Percentiles rank a stretch among this genome's conserved stretches.
phyloP scores from a whole-genome alignment of 2,797 vertebrate species.

The Benthosema pterotum region DNA sequence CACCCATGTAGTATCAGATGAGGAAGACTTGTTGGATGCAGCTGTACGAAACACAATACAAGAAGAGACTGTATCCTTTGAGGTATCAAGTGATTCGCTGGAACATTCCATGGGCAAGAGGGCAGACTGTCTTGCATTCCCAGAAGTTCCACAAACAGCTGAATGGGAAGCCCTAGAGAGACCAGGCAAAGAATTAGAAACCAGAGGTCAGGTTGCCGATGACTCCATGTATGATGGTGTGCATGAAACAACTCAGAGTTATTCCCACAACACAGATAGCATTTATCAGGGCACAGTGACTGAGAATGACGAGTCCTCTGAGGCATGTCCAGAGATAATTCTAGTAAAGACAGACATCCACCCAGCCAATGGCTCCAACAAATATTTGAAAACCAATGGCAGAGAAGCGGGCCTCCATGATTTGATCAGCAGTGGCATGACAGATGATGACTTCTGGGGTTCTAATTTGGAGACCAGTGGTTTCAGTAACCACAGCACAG shows the following conservation, averaged over 20 bases:
- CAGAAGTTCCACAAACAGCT: slow-evolving; percentile 31
- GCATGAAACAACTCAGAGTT: slow-evolving; percentile 19
- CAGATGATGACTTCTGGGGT: slow-evolving; percentile 65
- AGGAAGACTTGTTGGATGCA: slow-evolving; percentile 16
- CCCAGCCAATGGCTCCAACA: slow-evolving; percentile 36
- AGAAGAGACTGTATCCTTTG: slow-evolving; percentile 15
- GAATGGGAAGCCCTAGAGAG: slow-evolving; percentile 55
- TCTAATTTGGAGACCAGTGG: slow-evolving; percentile 62
- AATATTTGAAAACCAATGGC: slow-evolving; percentile 40
- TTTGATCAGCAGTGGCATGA: slow-evolving; percentile 50
- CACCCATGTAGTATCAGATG: slow-evolving; percentile 8
- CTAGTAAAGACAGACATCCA: slow-evolving; percentile 43
- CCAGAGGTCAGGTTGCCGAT: slow-evolving; percentile 9
- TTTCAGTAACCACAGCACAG: slow-evolving; percentile 21
- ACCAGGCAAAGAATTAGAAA: slow-evolving; percentile 28
- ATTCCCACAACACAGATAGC: not conserved
- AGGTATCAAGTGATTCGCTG: slow-evolving; percentile 13
- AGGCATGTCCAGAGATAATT: slow-evolving; percentile 31
- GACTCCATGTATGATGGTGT: slow-evolving; percentile 6
- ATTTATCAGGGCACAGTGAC: slow-evolving; percentile 11
- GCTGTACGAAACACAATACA: not conserved
- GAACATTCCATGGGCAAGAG: slow-evolving; percentile 28
- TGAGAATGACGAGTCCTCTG: slow-evolving; percentile 21
- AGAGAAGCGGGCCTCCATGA: slow-evolving; percentile 48
- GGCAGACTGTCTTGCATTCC: slow-evolving; percentile 7